These are phyloP conservation scores for Trichopoda pennipes DNA, from an alignment of 2,888 invertebrate species.

Conservation along the genomic window DNA sequence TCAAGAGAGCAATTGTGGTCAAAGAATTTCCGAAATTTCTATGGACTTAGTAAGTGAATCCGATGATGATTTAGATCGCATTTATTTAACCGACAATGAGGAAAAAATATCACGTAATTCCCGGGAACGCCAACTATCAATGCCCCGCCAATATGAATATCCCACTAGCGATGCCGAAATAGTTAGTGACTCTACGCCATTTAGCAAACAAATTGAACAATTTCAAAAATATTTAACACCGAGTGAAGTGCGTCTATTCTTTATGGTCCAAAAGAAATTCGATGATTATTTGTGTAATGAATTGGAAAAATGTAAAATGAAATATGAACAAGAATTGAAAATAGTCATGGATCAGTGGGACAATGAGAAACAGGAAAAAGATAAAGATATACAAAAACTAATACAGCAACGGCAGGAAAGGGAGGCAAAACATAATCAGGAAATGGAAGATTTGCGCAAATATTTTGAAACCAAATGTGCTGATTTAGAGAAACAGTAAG, in stretches of 20 bases:
- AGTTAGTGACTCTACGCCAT: slow-evolving; percentile 67
- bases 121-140: slow-evolving; percentile 76
- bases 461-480: slow-evolving; percentile 91
- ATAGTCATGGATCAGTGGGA: slow-evolving; percentile 80
- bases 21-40: slow-evolving; percentile 80
- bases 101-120: slow-evolving; percentile 76
- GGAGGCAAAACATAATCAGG: slow-evolving; percentile 85
- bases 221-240: slow-evolving; percentile 78
- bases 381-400: slow-evolving; percentile 82
- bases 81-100: slow-evolving; percentile 78
- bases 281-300: slow-evolving; percentile 83
- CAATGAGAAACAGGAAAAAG: slow-evolving; percentile 83
- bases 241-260: slow-evolving; percentile 79
- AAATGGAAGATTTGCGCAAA: slow-evolving; percentile 89
- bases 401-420: slow-evolving; percentile 84
- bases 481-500: slow-evolving; percentile 89
- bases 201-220: slow-evolving; percentile 80
- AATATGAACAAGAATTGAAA: slow-evolving; percentile 77
- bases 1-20: slow-evolving; percentile 78
- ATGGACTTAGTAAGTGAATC: slow-evolving; percentile 80
- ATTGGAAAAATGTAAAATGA: slow-evolving; percentile 81
- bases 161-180: slow-evolving; percentile 63
- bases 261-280: slow-evolving; percentile 82
- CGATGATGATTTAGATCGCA: slow-evolving; percentile 79
- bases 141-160: slow-evolving; percentile 72